Evolutionary conservation across 2,797 vertebrate genomes (phyloP), one percentile per base, ranked within the genome.

Genomic region (Moxostoma hubbsi): DNA sequence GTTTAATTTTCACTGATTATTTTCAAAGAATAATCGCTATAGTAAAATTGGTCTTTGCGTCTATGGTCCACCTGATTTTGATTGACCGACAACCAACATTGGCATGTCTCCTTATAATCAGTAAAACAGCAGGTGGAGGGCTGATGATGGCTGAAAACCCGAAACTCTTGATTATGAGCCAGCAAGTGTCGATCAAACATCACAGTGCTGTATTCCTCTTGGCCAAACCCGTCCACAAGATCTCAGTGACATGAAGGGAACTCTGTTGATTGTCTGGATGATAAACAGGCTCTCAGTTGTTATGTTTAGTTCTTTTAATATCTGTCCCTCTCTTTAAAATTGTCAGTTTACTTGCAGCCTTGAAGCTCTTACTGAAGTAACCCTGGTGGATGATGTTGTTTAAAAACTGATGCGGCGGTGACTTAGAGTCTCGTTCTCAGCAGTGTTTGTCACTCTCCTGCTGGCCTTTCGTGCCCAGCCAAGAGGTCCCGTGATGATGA

Each of bases 401-500:
- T 36, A 54, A 15, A 53, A 45, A 50, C 68, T 11, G 49, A 16
- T 50, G 16, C 13, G 46, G 12, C 46, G 9, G 54, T 67, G 74
- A 77, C 49, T 77, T 36, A 77, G 61, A 79, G 77, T 43, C 9
- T n/a, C 49, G 69, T 16, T 58, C 77, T 72, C 69, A 79, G 77
- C 61, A 64, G 77, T 66, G 77, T 55, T 79, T 45, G 61, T 79
- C 61, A 15, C 69, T 64, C 69, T 72, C 77, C 68, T 57, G 59
- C 68, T 72, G 77, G 51, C 65, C 77, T 65, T 79, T 57, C 77
- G 77, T 79, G 77, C 68, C 69, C 77, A 79, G 77, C 72, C 61
- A 73, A 79, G 53, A 57, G 59, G 69, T 73, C 69, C 77, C 9
- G 53, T 79, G 59, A 79, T 79, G 77, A 79, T 79, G 69, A 73